Evolutionary conservation across 1,140 invertebrate genomes (phyloP).

Genomic region (Drosophila subpulchrella): DNA sequence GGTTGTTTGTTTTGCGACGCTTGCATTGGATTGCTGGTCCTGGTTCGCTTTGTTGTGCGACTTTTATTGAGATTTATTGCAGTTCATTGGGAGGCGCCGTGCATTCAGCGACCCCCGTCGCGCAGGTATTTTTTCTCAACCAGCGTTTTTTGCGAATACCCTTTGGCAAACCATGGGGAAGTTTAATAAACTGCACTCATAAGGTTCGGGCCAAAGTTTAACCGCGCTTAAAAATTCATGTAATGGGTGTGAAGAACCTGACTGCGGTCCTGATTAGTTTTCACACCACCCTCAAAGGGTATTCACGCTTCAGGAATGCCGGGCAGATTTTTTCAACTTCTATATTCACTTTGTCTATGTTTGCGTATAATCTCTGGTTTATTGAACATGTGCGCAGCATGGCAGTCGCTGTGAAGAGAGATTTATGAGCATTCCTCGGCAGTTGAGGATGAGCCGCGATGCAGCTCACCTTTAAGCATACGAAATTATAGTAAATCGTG

Average conservation of each 20-base stretch:
- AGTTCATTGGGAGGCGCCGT: slow-evolving; percentile 58
- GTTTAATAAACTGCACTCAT: slow-evolving; percentile 10
- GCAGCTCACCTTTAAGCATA: slow-evolving; percentile 42
- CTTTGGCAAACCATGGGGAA: not conserved
- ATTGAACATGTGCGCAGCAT: slow-evolving; percentile 53
- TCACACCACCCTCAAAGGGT: slow-evolving; percentile 22
- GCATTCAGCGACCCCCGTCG: slow-evolving; percentile 36
- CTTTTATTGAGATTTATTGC: slow-evolving; percentile 80
- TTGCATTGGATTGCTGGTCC: slow-evolving; percentile 41
- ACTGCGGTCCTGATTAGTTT: slow-evolving; percentile 22
- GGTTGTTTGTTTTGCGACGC: slow-evolving; percentile 63
- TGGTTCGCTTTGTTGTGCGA: slow-evolving; percentile 46
- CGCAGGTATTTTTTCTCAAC: slow-evolving; percentile 11
- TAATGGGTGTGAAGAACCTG: slow-evolving; percentile 11
- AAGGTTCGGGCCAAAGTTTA: not conserved
- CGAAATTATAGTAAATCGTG: slow-evolving; percentile 12
- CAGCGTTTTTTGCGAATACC: slow-evolving; percentile 11
- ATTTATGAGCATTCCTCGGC: slow-evolving; percentile 33
- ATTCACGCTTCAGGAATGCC: slow-evolving; percentile 16
- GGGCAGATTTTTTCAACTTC: slow-evolving; percentile 29
- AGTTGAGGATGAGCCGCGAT: slow-evolving; percentile 12
- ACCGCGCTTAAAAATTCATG: slow-evolving; percentile 9
- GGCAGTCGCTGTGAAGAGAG: slow-evolving; percentile 25
- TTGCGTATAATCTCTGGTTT: slow-evolving; percentile 51
- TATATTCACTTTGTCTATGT: slow-evolving; percentile 58